phyloP scores from a whole-genome alignment of 2,888 invertebrate species.

The Megastigmus dorsalis region DNA sequence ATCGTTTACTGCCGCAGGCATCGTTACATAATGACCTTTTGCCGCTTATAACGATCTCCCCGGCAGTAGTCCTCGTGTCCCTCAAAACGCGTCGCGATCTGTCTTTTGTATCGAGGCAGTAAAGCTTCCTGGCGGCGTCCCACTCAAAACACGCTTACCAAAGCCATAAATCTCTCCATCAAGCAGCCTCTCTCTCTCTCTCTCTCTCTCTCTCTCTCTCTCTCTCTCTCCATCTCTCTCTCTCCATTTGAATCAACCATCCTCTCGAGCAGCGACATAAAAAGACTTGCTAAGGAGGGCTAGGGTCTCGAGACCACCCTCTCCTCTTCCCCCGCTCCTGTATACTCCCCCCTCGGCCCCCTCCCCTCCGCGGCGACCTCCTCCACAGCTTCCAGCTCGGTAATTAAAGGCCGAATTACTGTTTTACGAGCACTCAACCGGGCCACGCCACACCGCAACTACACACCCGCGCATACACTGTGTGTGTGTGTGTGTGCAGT shows the following conservation, averaged over 20 bases:
- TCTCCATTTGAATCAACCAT: conserved; percentile 11
- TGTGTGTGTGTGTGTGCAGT: no score
- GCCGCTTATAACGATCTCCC: no score
- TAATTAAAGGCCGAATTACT: conserved; percentile 46
- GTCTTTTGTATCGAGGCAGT: conserved; percentile 28
- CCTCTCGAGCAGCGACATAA: no score
- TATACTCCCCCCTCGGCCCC: no score
- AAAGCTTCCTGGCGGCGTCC: conserved; percentile 20
- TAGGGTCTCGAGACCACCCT: no score
- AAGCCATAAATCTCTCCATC: conserved; percentile 37
- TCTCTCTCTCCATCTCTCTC: conserved; percentile 17
- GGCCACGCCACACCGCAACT: not conserved
- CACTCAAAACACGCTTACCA: conserved; percentile 27
- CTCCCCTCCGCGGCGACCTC: not conserved
- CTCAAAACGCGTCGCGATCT: conserved; percentile 1
- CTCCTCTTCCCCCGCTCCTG: no score
- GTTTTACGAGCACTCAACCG: conserved; percentile 34
- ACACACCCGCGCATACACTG: not conserved
- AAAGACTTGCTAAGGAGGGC: no score
- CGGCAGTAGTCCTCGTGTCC: no score
- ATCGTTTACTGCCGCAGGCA: no score
- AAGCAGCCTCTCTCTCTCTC: not conserved
- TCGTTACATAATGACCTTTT: no score
- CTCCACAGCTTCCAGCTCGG: conserved; percentile 1
- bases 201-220: no score